A percentile compares a stretch with the other conserved stretches of the same genome.
Evolutionary conservation across 2,888 invertebrate species (phyloP).

Genomic region (Acrobasis repandana): DNA sequence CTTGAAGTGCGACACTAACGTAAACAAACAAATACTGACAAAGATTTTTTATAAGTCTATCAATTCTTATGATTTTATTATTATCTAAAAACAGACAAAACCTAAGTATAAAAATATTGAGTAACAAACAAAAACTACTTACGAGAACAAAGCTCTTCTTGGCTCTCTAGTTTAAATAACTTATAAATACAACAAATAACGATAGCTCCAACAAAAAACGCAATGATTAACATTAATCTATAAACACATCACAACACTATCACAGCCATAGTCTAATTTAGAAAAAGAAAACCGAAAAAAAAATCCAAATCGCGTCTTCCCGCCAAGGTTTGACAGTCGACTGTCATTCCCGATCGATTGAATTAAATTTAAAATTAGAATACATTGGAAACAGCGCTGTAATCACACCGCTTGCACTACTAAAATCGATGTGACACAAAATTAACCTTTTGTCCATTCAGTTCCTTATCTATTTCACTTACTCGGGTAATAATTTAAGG

Average conservation of each 20-base stretch:
- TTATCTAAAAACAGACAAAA: too few relatives aligned
- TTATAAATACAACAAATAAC: slow-evolving; percentile 55
- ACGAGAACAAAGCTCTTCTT: slow-evolving; percentile 41
- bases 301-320: slow-evolving; percentile 51
- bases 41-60: too few relatives aligned
- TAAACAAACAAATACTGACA: too few relatives aligned
- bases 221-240: slow-evolving; percentile 66
- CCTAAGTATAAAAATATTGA: background rate
- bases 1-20: too few relatives aligned
- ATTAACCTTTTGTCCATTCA: slow-evolving; percentile 25
- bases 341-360: slow-evolving; percentile 47
- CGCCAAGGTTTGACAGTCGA: slow-evolving; percentile 59
- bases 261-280: slow-evolving; percentile 46
- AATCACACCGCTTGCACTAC: slow-evolving; percentile 25
- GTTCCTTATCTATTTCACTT: slow-evolving; percentile 31
- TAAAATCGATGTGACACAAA: slow-evolving; percentile 9
- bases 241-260: slow-evolving; percentile 68
- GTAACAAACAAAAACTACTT: slow-evolving; percentile 38
- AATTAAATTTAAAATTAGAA: slow-evolving; percentile 31
- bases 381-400: slow-evolving; percentile 29
- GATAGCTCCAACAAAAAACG: slow-evolving; percentile 51
- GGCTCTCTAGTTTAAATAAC: slow-evolving; percentile 37
- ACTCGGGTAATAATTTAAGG: slow-evolving; percentile 28
- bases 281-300: slow-evolving; percentile 40
- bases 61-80: too few relatives aligned